Evolutionary conservation across 2,888 invertebrate genomes (phyloP), one percentile per base, ranked within the genome.

Genomic region (Matsumyia berberina): DNA sequence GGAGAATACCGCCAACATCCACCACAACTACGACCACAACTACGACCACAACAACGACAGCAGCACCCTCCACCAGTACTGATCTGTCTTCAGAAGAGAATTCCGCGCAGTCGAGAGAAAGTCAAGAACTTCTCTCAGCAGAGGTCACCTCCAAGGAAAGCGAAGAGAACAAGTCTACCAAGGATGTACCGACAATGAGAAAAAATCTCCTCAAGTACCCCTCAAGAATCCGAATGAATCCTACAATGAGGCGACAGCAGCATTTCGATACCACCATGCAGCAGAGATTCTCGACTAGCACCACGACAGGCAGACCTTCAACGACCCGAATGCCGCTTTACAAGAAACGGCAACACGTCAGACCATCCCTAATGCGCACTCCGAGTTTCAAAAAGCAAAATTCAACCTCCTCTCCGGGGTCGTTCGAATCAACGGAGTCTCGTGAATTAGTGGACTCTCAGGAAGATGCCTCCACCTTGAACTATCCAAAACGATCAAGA

Each of bases 281-380:
- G 42, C 53, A 58, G 5, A 62, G 55, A 11, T 79, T 67, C 24
- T 86, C 87, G 33, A 87, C 87, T n/a, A 86, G 88, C 2, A 76
- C 55, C 3, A 88, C 87, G 6, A 82, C 89, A 9, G 33, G 82
- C 17, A 87, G 87, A 31, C 78, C 88, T 2, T 86, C 88, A 29
- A 90, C 90, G 9, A 90, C 90, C 15, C 89, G 90, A 7, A 70
- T 90, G 86, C 90, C 90, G 3, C 80, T 90, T 6, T 91, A 91
- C 86, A 90, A 90, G 77, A 90, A 90, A 85, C 88, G 90, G 5
- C 88, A 89, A 24, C 89, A 89, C 60, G 73, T 88, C 51, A 88
- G 90, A 15, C 88, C 90, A 0, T 90, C 90, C 0, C 64, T 90
- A 0, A 89, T 88, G 55, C 88, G 90, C 3, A 87, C 88, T 8